Evolutionary conservation across 2,113 vertebrate genomes (phyloP).

Genomic region (Ahaetulla prasina): DNA sequence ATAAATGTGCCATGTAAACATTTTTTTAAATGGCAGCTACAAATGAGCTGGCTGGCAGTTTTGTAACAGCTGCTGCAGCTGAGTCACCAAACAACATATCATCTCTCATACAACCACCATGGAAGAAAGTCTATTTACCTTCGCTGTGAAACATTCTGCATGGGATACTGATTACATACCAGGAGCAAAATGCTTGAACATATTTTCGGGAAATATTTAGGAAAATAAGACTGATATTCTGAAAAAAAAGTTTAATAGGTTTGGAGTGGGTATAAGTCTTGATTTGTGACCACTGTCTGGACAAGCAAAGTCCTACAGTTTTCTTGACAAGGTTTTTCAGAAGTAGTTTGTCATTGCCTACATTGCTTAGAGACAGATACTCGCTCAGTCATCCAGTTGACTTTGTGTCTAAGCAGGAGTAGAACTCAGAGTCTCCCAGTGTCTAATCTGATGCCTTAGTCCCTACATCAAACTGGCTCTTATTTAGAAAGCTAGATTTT

Average conservation of each 20-base stretch:
- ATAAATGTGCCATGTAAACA: background rate
- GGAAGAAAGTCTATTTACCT: background rate
- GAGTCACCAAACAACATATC: slow-evolving; percentile 11
- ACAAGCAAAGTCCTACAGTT: background rate
- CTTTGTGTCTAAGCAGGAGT: background rate
- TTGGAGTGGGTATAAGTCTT: background rate
- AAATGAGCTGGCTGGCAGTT: background rate
- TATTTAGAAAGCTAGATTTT: background rate
- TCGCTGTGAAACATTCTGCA: background rate
- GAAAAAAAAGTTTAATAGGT: background rate
- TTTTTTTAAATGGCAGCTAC: slow-evolving; percentile 5
- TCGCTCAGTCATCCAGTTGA: background rate
- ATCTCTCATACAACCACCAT: background rate
- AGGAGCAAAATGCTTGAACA: background rate
- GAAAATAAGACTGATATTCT: background rate
- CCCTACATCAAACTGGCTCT: background rate
- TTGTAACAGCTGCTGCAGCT: slow-evolving; percentile 11
- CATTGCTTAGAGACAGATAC: background rate
- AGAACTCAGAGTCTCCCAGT: background rate
- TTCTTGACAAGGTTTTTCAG: background rate
- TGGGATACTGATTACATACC: background rate
- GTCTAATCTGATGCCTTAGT: background rate
- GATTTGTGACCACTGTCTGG: background rate
- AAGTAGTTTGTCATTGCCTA: background rate
- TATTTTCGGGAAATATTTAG: background rate